Conservation (phyloP, 2,797 vertebrate genomes). For the Fistularia commersonii region DNA sequence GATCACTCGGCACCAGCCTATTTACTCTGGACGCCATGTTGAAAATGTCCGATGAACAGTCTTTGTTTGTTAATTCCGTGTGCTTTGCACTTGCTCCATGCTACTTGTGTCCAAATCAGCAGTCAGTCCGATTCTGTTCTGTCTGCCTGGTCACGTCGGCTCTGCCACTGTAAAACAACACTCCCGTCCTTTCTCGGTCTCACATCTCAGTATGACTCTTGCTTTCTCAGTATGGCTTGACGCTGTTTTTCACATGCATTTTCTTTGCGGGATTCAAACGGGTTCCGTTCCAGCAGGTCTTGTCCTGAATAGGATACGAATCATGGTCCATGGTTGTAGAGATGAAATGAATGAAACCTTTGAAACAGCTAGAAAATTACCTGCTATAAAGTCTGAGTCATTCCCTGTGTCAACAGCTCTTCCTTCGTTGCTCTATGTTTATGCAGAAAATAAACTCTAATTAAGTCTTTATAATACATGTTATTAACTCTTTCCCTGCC, state of each 20-base stretch:
- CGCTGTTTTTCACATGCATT: background rate
- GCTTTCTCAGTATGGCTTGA: no score
- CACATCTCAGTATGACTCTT: conserved; percentile 1
- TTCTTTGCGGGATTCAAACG: conserved; percentile 25
- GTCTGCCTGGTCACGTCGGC: conserved; percentile 11
- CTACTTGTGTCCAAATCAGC: conserved; percentile 3
- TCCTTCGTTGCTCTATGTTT: conserved; percentile 44
- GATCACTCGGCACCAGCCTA: background rate
- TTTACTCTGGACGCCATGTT: conserved; percentile 30
- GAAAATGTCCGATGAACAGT: conserved; percentile 46
- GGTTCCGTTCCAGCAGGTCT: conserved; percentile 47
- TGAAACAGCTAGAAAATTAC: conserved; percentile 77
- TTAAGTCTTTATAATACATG: conserved; percentile 65
- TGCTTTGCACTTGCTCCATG: background rate
- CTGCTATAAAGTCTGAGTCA: conserved; percentile 70
- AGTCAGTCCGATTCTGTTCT: conserved; percentile 14
- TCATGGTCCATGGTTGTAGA: conserved; percentile 51
- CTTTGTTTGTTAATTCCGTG: conserved; percentile 30
- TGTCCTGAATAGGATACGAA: conserved; percentile 53
- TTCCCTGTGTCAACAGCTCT: conserved; percentile 43
- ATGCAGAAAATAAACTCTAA: conserved; percentile 56
- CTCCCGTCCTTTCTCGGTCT: background rate
- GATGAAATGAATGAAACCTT: conserved; percentile 66
- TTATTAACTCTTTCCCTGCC: conserved; percentile 54
- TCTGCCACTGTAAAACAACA: conserved; percentile 20